These are phyloP conservation scores for Acanthosepion lycidas DNA, from an alignment of 2,888 invertebrate species.

Conservation along the genomic window DNA sequence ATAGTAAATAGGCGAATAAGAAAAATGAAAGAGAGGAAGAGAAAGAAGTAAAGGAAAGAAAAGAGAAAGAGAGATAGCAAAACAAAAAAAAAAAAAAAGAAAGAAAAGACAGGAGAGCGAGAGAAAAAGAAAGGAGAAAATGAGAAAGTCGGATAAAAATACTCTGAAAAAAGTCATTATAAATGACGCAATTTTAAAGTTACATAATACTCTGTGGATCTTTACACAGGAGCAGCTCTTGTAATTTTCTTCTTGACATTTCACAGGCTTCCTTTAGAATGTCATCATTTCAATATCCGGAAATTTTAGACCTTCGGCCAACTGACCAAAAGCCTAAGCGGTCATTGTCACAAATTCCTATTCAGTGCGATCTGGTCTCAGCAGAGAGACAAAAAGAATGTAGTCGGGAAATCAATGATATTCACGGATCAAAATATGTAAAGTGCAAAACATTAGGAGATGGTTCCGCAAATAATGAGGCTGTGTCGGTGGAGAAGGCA, in stretches of 20 bases:
- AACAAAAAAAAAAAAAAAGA: neutral
- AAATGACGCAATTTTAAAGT: neutral
- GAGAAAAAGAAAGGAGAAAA: neutral
- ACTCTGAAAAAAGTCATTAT: too few species aligned
- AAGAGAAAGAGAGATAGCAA: too few species aligned
- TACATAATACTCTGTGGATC: neutral
- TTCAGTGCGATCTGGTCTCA: neutral
- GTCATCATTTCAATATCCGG: neutral
- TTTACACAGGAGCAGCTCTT: neutral
- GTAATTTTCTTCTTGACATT: neutral
- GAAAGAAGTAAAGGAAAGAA: too few species aligned
- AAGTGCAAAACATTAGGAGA: neutral
- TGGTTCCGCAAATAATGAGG: neutral
- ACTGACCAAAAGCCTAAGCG: neutral
- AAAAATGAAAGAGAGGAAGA: too few species aligned
- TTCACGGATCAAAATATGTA: neutral
- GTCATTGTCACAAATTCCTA: neutral
- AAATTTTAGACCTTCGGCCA: neutral
- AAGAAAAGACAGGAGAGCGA: neutral
- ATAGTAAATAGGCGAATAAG: too few species aligned
- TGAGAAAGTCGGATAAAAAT: neutral
- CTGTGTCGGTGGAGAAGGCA: neutral
- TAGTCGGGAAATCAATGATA: neutral
- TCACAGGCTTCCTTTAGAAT: neutral
- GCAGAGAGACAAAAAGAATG: neutral